A percentile compares a stretch with the other conserved stretches of the same genome.
phyloP scores from a whole-genome alignment of 2,888 invertebrate species.

The Eutolmus rufibarbis region DNA sequence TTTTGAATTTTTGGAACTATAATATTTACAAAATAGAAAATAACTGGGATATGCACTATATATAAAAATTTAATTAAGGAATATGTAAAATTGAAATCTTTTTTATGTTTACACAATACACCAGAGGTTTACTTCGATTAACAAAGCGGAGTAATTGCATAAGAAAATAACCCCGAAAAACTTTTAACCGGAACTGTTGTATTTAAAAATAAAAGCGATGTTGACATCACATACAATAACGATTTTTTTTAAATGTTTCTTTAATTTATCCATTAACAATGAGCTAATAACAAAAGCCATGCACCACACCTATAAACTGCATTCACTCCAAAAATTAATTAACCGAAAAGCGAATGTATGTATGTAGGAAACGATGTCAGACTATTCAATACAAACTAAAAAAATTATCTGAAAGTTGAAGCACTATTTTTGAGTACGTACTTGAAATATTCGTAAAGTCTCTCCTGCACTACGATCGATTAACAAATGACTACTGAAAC shows the following conservation, averaged over 20 bases:
- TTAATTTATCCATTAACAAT: neutral
- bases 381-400: neutral
- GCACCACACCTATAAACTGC: neutral
- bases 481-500: conserved; percentile 22
- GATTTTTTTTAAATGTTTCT: neutral
- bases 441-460: neutral
- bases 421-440: neutral
- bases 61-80: neutral
- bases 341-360: neutral
- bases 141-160: neutral
- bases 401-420: neutral
- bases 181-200: neutral
- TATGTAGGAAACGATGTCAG: neutral
- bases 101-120: neutral
- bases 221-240: neutral
- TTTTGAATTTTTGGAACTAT: neutral
- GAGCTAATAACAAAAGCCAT: neutral
- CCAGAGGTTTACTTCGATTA: neutral
- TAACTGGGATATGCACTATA: neutral
- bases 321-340: neutral
- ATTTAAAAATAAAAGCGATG: neutral
- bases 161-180: neutral
- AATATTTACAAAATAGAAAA: neutral
- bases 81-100: no score
- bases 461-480: conserved; percentile 1